Percentiles rank a stretch among this genome's conserved stretches.
phyloP scores from a whole-genome alignment of 2,113 vertebrate genomes.

The Genyomyrus donnyi region DNA sequence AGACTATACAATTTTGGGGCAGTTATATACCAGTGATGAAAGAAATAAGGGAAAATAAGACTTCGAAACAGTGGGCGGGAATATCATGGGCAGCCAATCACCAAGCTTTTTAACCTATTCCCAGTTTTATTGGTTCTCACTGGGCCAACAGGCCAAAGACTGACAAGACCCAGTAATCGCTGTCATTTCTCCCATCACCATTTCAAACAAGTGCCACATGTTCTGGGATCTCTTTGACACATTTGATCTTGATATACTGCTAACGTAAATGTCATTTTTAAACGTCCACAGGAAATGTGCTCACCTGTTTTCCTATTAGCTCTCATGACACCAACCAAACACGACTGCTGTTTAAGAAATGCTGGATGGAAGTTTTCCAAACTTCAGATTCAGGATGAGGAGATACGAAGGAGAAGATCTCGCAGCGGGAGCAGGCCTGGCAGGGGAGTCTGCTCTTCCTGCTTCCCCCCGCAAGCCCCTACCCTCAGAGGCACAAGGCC shows the following conservation, averaged over 20 bases:
- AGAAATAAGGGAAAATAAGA: slow-evolving; percentile 50
- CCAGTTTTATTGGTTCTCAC: neutral
- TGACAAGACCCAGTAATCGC: neutral
- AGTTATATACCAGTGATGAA: slow-evolving; percentile 20
- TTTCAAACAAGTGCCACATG: neutral
- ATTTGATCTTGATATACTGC: neutral
- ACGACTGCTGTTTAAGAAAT: neutral
- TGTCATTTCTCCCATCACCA: neutral
- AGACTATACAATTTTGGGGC: neutral
- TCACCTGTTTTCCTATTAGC: neutral
- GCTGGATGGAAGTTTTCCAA: neutral
- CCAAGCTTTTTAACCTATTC: slow-evolving; percentile 27
- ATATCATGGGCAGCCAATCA: neutral
- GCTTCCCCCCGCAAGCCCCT: slow-evolving; percentile 41
- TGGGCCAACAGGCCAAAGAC: neutral
- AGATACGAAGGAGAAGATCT: neutral
- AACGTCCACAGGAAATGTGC: neutral
- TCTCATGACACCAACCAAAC: neutral
- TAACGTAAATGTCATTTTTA: neutral
- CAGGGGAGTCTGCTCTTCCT: neutral
- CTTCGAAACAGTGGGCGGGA: neutral
- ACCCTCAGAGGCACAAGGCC: slow-evolving; percentile 51
- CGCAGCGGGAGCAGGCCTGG: neutral
- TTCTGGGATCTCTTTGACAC: neutral
- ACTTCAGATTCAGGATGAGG: neutral